Evolutionary conservation across 2,888 invertebrate species (phyloP).

Genomic region (Gymnosoma rotundatum): DNA sequence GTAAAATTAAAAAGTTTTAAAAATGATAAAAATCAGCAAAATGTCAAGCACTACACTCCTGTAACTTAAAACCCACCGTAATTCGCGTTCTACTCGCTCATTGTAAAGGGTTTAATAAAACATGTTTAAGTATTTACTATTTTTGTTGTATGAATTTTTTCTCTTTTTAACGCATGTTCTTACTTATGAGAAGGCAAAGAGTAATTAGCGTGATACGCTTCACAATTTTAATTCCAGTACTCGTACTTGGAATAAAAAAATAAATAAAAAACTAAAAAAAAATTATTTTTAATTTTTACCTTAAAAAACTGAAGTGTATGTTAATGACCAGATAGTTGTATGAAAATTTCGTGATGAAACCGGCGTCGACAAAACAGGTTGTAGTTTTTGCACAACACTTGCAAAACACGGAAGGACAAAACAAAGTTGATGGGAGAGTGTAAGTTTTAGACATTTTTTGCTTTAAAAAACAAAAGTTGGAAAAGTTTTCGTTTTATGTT

Average conservation of each 20-base stretch:
- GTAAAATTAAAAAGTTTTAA: too few relatives aligned
- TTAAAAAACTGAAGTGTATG: neutral
- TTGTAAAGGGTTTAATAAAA: neutral
- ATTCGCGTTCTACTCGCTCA: too few relatives aligned
- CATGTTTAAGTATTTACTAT: slow-evolving; percentile 14
- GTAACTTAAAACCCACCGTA: too few relatives aligned
- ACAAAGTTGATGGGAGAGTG: neutral
- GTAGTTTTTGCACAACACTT: neutral
- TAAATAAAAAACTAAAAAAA: neutral
- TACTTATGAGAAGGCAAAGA: neutral
- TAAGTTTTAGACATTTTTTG: neutral
- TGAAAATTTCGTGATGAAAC: neutral
- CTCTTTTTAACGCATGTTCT: neutral
- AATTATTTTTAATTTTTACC: neutral
- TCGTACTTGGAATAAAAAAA: neutral
- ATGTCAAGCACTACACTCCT: too few relatives aligned
- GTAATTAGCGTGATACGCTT: slow-evolving; percentile 9
- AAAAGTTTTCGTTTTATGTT: neutral
- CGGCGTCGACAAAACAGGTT: neutral
- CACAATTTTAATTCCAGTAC: neutral
- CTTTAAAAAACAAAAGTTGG: neutral
- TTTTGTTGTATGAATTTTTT: neutral
- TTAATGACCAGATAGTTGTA: slow-evolving; percentile 10
- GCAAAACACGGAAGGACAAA: neutral
- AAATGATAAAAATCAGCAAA: too few relatives aligned